Evolutionary conservation across 2,113 vertebrate species (phyloP), one percentile per base, ranked within the genome.

Genomic region (Psilopsiagon aymara): DNA sequence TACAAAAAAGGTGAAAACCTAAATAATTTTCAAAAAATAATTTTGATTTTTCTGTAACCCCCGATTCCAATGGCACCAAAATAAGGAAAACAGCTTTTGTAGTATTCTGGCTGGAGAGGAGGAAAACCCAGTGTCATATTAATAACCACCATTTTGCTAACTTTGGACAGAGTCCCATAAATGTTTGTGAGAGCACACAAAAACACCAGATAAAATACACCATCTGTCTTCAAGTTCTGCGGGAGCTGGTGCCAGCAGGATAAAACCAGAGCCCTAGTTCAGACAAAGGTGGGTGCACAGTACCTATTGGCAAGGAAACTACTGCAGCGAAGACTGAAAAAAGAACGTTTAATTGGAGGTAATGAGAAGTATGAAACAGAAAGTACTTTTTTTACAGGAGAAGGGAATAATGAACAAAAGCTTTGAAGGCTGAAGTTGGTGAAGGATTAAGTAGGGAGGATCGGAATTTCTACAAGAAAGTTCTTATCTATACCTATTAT

Each of bases 151-250:
- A 63, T 79, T 95, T 90, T 69, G n/a, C 39, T 91, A 91, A 73
- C 77, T 79, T 97, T n/a, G n/a, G 70, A 92, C 70, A 80, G 78
- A 91, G 59, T 76, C 67, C 62, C 74, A 80, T 90, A 80, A 94
- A 80, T 79, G 74, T 91, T 92, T 95, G 87, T 87, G 81, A 79
- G 84, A 96, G 91, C 41, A 82, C 91, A 82, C 14, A 66, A 85
- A 95, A 95, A 17, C 90, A 91, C 24, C 62, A 87, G 70, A 92
- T 80, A 94, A 95, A 94, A 82, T 82, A 87, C 27, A 85, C 87
- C 91, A 95, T 96, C 95, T 96, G 90, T 92, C 87, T 79, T 63
- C 83, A 55, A 95, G 81, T 84, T 87, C 78, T 95, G 81, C 83
- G 86, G 86, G 70, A 92, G 82, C 71, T 49, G 46, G 46, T 96